Evolutionary conservation across 2,888 invertebrate genomes (phyloP).

Genomic region (Thymelicus lineola): DNA sequence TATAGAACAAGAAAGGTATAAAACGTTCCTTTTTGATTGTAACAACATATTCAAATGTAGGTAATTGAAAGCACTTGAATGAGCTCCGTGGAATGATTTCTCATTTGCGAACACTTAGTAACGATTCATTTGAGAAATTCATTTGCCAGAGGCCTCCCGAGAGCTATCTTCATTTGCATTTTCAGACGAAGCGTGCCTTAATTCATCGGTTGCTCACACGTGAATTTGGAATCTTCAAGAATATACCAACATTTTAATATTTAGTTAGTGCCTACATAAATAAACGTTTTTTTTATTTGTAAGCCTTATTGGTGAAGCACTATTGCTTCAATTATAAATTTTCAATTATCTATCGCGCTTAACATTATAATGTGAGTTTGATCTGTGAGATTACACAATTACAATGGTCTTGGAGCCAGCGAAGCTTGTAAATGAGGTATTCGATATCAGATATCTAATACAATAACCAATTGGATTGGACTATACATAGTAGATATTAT

Average conservation of each 20-base stretch:
- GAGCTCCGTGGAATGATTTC: conserved; percentile 63
- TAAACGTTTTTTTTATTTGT: no score
- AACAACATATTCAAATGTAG: conserved; percentile 26
- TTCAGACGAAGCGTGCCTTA: conserved; percentile 53
- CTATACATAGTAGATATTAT: no score
- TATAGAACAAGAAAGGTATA: background rate
- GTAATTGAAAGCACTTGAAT: conserved; percentile 46
- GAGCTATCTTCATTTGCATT: conserved; percentile 76
- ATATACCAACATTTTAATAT: background rate
- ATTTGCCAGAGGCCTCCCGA: conserved; percentile 70
- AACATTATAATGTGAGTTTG: no score
- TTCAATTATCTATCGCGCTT: no score
- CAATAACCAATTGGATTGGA: no score
- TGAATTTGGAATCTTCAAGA: background rate
- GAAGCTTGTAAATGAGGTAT: no score
- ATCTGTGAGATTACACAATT: no score
- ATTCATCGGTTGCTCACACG: background rate
- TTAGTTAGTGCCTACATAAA: background rate
- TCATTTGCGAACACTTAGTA: conserved; percentile 71
- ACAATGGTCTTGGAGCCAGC: no score
- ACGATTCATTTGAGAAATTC: conserved; percentile 76
- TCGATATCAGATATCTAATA: no score
- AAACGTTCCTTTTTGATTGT: background rate
- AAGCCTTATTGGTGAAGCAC: no score
- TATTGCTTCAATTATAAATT: no score